A percentile compares a stretch with the other conserved stretches of the same genome.
These are phyloP conservation scores for Acrossocheilus fasciatus DNA, from an alignment of 2,797 vertebrate genomes.

Conservation along the genomic window DNA sequence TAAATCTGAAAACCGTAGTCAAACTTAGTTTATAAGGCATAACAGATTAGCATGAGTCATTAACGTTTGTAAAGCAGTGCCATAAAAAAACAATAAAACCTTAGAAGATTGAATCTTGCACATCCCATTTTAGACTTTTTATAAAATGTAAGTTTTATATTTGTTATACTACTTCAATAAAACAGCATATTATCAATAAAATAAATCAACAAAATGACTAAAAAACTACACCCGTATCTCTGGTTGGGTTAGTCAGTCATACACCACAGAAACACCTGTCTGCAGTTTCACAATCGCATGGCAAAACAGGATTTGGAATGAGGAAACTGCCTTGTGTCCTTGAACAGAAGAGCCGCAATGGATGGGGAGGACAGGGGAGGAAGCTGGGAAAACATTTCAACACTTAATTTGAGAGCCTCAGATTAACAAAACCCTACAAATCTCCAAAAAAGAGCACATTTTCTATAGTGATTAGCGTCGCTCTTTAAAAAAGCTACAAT, in stretches of 20 bases:
- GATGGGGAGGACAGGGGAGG: slow-evolving; percentile 70
- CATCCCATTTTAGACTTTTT: background rate
- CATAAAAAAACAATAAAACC: background rate
- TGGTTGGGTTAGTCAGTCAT: slow-evolving; percentile 38
- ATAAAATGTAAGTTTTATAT: background rate
- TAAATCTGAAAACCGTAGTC: background rate
- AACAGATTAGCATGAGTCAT: background rate
- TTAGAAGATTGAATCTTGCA: background rate
- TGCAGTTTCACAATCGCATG: slow-evolving; percentile 62
- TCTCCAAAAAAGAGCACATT: background rate
- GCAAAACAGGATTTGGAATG: slow-evolving; percentile 70
- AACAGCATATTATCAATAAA: background rate
- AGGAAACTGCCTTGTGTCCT: slow-evolving; percentile 94
- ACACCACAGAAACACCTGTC: slow-evolving; percentile 32
- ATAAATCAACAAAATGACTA: background rate
- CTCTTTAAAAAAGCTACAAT: background rate
- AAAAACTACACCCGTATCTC: background rate
- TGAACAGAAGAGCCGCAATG: slow-evolving; percentile 92
- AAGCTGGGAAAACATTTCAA: slow-evolving; percentile 59
- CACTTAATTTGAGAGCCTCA: background rate
- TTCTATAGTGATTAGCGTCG: background rate
- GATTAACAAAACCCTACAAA: background rate
- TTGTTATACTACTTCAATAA: background rate
- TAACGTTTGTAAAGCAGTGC: background rate
- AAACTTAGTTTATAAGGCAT: background rate